Conservation (phyloP, 2,888 invertebrate genomes). For the Latrodectus hesperus region DNA sequence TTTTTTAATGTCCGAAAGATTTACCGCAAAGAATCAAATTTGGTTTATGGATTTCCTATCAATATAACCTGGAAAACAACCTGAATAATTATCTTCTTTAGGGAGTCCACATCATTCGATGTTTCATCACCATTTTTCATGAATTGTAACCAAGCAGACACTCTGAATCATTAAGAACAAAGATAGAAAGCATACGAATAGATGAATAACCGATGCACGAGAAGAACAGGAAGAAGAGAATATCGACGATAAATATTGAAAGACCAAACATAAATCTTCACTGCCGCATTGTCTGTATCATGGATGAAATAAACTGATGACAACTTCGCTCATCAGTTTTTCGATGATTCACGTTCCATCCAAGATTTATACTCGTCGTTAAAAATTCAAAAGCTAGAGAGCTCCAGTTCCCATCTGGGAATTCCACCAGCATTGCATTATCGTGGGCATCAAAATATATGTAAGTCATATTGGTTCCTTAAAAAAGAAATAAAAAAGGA, state of each 20-base stretch:
- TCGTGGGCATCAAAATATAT: conserved; percentile 2
- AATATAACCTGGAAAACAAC: background rate
- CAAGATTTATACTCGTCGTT: background rate
- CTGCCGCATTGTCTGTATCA: background rate
- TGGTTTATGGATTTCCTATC: background rate
- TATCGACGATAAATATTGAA: conserved; percentile 1
- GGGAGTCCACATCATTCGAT: background rate
- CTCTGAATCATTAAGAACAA: conserved; percentile 1
- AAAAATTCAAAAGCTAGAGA: background rate
- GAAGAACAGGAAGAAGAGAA: background rate
- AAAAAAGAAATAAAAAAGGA: background rate
- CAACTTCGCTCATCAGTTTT: background rate
- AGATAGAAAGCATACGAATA: background rate
- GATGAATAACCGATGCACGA: conserved; percentile 5
- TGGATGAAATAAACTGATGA: background rate
- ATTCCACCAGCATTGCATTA: background rate
- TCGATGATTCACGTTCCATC: background rate
- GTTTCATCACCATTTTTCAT: background rate
- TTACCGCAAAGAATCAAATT: background rate
- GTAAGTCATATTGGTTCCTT: conserved; percentile 2
- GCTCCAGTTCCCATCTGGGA: background rate
- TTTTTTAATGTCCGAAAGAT: background rate
- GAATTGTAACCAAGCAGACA: background rate
- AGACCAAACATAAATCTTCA: background rate
- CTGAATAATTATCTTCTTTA: background rate